Base-by-base conservation (phyloP, 37 sponge, comb jelly and placozoan genomes). In the Amphimedon queenslandica region DNA sequence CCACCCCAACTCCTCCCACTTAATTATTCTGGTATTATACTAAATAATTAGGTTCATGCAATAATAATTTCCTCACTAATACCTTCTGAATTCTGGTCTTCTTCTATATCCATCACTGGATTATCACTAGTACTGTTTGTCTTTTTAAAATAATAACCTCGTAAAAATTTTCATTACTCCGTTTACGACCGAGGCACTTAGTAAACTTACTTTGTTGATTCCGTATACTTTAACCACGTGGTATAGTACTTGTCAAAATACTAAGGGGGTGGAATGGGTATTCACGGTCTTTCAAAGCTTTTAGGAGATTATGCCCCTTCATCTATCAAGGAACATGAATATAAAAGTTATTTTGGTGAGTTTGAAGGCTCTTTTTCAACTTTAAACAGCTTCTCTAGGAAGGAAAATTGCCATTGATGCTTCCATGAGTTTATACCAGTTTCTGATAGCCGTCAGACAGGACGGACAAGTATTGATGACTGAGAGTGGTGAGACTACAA, bases 381-480 rank as follows among this genome's bases (percentile, higher is more conserved):
- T 13, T 40, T 4, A 23, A 39, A 61, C 40, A 11, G 42, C 23
- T 58, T 69, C 21, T 58, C n/a, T 66, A 87, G 97, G 97, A 29
- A 84, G 99, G 5, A 98, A 95, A 61, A 82, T 98, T 21, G 99
- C 99, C 24, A 87, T 98, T 66, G 99, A 98, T 84, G 99, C 99
- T 0, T 95, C 96, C 47, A 98, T 98, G 99, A 72, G 95, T 64
- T 40, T 98, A 1, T 98, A 98, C 78, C 99, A 98, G 88, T 98
- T 98, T 41, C 78, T 98, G 39, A 98, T 98, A 43, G 99, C 99
- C 38, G 93, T 98, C 24, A 70, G 99, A 32, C 35, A 83, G 25
- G 96, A 95, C 60, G 99, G 95, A 35, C 69, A 83, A 2, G 76
- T 75, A 47, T 72, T 98, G 51, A 92, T 88, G n/a, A 70, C 76